phyloP scores from a whole-genome alignment of 2,797 vertebrate species.

The Myotis findleyi region DNA sequence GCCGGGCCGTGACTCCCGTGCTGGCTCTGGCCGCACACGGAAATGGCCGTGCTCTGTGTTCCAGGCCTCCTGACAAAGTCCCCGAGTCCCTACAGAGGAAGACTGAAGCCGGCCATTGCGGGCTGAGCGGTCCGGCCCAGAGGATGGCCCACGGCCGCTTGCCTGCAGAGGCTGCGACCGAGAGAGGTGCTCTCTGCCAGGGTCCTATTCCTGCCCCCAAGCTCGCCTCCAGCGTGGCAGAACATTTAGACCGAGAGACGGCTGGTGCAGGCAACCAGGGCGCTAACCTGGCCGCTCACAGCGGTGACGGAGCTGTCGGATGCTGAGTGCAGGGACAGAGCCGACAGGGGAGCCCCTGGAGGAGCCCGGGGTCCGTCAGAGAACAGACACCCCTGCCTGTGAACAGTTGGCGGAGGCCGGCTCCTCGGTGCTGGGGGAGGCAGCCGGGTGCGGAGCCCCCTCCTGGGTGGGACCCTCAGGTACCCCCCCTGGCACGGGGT shows the following conservation, averaged over 20 bases:
- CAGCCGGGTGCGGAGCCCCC: not conserved
- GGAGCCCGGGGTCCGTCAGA: not conserved
- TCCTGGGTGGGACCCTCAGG: too few species aligned
- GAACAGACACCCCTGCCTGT: too few species aligned
- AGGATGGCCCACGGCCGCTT: too few species aligned
- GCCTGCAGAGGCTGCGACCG: too few species aligned
- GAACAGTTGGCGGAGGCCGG: too few species aligned
- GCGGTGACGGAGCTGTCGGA: accelerated
- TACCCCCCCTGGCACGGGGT: too few species aligned
- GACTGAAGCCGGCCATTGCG: not conserved
- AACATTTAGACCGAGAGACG: not conserved
- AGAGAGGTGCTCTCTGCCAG: too few species aligned
- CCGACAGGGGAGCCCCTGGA: not conserved
- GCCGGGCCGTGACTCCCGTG: not conserved
- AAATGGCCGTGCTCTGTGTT: too few species aligned
- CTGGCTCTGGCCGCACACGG: too few species aligned
- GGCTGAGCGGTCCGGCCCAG: too few species aligned
- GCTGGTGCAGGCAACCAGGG: not conserved
- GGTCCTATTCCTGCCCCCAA: not conserved
- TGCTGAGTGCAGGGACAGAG: not conserved
- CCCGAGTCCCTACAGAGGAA: not conserved
- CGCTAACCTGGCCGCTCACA: not conserved
- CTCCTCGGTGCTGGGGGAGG: not conserved
- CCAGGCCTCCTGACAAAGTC: not conserved
- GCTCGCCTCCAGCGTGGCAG: not conserved